A percentile compares a stretch with the other conserved stretches of the same genome.
These are phyloP conservation scores for Chloropsis hardwickii DNA, from an alignment of 2,113 vertebrate species.

Conservation along the genomic window DNA sequence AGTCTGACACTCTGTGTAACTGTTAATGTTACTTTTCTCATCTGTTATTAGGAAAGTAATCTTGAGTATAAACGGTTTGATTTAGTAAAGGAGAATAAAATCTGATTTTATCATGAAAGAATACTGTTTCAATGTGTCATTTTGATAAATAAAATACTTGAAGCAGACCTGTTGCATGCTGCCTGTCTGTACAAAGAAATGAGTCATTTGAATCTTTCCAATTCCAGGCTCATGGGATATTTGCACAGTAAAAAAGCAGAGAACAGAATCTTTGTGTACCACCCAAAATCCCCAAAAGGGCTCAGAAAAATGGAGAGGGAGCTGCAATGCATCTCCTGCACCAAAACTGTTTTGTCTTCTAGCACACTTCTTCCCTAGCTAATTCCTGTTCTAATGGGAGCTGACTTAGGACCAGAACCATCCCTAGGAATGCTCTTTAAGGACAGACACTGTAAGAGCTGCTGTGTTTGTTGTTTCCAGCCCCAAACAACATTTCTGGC, in stretches of 20 bases:
- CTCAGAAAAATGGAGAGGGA: neutral
- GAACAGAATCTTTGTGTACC: neutral
- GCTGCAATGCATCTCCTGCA: neutral
- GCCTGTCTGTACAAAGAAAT: neutral
- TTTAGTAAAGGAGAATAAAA: neutral
- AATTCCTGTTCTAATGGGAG: neutral
- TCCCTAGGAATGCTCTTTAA: neutral
- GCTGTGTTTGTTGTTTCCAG: neutral
- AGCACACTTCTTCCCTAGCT: neutral
- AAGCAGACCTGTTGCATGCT: neutral
- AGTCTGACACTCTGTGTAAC: neutral
- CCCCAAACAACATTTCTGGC: neutral
- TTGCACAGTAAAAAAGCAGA: neutral
- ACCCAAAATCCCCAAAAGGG: neutral
- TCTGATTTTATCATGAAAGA: neutral
- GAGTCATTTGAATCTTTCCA: neutral
- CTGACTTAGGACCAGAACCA: neutral
- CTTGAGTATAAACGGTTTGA: neutral
- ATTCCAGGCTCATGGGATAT: neutral
- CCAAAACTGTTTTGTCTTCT: neutral
- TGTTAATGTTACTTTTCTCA: neutral
- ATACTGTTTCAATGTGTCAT: neutral
- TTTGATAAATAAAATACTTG: neutral
- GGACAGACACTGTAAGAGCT: neutral
- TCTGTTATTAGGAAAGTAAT: neutral